Base-by-base conservation (phyloP, 2,113 vertebrate genomes). In the Protobothrops mucrosquamatus region DNA sequence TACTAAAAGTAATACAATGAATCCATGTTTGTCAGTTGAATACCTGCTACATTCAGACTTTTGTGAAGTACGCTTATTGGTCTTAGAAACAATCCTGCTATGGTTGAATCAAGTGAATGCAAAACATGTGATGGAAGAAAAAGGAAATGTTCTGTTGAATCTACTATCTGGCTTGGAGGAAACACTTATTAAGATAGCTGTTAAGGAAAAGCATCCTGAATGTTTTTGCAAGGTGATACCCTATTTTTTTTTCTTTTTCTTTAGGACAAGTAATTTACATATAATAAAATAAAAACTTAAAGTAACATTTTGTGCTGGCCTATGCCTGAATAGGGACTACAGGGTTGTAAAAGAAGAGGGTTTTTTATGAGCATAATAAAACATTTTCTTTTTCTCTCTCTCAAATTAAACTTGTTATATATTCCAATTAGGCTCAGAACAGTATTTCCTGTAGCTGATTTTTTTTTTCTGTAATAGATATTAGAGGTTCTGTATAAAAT, bases 161-260 rank as follows among this genome's bases (percentile, higher is more conserved):
- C 97, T 97, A 85, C 96, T 98, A 2, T 57, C 91, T 94, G 96
- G 93, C 92, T 97, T 97, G 95, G 95, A 97, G 95, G 96, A 93
- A 24, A 97, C 95, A 85, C 96, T 99, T 89, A 98, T 98, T 91
- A 91, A 92, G 85, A 94, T 98, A 97, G 97, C 98, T 89, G 51
- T 98, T 94, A 97, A 97, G 43, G 99, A 99, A 96, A 97, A 93
- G 52, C 98, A 99, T 96, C 96, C 97, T 29, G 98, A 98, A 93
- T 99, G 99, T 97, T 98, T 99, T 96, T 98, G 98, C 95, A 99
- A 98, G 98, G 99, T 99, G 96, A 94, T 52, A 90, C 5, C 6
- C 9, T 85, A 12, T 9, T 52, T 15, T 69, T 57, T 69, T 59
- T 29, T 6, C 46, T 74, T 74, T 81, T 81, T 43, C 20, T 81